phyloP scores from a whole-genome alignment of 2,797 vertebrate species.

The Nasua narica region DNA sequence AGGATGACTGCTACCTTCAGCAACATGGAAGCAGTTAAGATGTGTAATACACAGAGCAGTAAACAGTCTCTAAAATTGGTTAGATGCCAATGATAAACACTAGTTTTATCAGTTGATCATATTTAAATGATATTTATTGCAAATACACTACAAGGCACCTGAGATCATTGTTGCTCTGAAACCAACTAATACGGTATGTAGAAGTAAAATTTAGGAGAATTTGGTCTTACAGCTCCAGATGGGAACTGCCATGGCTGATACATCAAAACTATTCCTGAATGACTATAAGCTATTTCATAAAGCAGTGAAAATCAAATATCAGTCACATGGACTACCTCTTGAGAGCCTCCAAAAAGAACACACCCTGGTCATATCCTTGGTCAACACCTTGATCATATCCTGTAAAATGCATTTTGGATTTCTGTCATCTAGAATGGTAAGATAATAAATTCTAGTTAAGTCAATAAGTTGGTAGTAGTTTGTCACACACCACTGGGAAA shows the following conservation, averaged over 20 bases:
- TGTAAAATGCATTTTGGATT: not conserved
- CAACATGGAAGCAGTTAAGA: not conserved
- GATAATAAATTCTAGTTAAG: not conserved
- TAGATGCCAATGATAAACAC: not conserved
- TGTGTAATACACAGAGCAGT: not conserved
- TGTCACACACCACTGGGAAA: not conserved
- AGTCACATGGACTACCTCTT: too few relatives aligned
- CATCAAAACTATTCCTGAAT: not conserved
- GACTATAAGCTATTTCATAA: not conserved
- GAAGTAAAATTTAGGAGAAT: not conserved
- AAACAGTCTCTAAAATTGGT: not conserved
- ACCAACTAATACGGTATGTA: not conserved
- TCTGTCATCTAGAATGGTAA: not conserved
- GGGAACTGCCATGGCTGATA: not conserved
- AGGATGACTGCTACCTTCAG: not conserved
- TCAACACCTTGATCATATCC: not conserved
- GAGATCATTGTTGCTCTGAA: not conserved
- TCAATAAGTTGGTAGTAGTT: not conserved
- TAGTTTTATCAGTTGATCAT: constrained; percentile 24
- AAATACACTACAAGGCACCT: not conserved
- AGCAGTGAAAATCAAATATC: not conserved
- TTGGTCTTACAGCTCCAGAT: not conserved
- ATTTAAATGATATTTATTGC: not conserved
- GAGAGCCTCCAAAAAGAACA: not conserved
- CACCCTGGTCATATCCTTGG: too few relatives aligned